Percentiles rank a stretch among this genome's conserved stretches.
These are phyloP conservation scores for Lycopodina hypogea DNA, from an alignment of 37 sponge, comb jelly and placozoan genomes.

Conservation along the genomic window DNA sequence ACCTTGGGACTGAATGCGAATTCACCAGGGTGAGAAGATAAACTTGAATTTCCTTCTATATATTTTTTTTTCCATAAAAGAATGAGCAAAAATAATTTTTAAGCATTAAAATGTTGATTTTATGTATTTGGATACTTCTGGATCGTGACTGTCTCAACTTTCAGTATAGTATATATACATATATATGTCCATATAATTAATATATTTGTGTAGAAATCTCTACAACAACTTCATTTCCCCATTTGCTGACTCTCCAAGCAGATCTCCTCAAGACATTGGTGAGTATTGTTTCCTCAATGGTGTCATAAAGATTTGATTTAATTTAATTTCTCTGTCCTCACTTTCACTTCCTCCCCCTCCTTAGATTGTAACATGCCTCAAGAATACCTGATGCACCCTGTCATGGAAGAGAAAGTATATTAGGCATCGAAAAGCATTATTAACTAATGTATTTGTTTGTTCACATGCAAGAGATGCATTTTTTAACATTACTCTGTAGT, in stretches of 20 bases:
- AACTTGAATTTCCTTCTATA: too few species aligned
- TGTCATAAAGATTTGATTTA: background rate
- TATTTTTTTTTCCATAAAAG: too few species aligned
- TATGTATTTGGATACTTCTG: too few species aligned
- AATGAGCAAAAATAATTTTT: too few species aligned
- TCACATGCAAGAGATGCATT: background rate
- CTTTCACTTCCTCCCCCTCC: background rate
- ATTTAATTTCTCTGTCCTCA: too few species aligned
- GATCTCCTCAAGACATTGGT: conserved; percentile 96
- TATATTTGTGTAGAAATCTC: conserved; percentile 66
- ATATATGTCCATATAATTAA: too few species aligned
- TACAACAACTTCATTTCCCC: conserved; percentile 95
- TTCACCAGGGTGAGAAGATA: conserved; percentile 59
- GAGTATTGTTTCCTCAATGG: background rate
- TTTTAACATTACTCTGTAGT: too few species aligned
- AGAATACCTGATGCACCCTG: conserved; percentile 84
- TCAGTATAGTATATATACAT: background rate
- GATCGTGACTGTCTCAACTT: background rate
- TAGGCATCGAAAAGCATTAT: too few species aligned
- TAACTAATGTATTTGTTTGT: too few species aligned
- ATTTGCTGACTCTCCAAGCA: conserved; percentile 89
- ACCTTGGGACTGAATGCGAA: conserved; percentile 95
- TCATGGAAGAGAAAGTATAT: conserved; percentile 89
- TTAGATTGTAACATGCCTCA: conserved; percentile 87
- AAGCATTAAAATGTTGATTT: too few species aligned